Evolutionary conservation across 1,140 invertebrate species (phyloP).

Genomic region (Nymphalis io): DNA sequence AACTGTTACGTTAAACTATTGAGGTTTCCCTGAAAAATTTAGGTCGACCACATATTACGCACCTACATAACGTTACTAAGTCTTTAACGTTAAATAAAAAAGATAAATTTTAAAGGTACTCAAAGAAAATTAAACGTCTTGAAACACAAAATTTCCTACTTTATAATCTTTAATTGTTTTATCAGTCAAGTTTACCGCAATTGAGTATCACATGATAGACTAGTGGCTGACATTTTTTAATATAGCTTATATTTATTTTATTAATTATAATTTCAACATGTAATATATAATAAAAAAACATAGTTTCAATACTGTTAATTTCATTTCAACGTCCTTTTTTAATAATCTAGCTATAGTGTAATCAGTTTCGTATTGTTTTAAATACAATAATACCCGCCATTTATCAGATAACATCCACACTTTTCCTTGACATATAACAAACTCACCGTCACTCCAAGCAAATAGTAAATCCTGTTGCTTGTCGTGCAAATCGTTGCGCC

Average conservation of each 20-base stretch:
- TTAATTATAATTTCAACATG: not conserved
- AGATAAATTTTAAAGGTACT: no score
- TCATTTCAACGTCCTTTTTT: no score
- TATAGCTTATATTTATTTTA: not conserved
- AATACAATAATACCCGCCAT: not conserved
- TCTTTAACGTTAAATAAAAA: no score
- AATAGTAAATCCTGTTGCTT: constrained; percentile 73
- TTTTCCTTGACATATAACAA: constrained; percentile 17
- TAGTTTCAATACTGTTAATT: no score
- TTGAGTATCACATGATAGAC: not conserved
- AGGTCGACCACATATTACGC: not conserved
- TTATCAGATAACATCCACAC: constrained; percentile 6
- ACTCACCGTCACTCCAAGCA: constrained; percentile 76
- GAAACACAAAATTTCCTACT: no score
- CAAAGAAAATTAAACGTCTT: no score
- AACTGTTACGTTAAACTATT: constrained; percentile 2
- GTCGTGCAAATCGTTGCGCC: constrained; percentile 65
- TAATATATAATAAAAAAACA: not conserved
- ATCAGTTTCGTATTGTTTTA: not conserved
- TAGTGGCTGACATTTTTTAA: not conserved
- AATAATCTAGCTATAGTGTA: no score
- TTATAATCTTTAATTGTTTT: not conserved
- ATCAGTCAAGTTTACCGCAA: constrained; percentile 3
- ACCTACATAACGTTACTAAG: not conserved
- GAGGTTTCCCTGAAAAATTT: not conserved